Percentiles rank a stretch among this genome's conserved stretches.
Conservation (phyloP, 2,888 invertebrate genomes). For the Unio pictorum region DNA sequence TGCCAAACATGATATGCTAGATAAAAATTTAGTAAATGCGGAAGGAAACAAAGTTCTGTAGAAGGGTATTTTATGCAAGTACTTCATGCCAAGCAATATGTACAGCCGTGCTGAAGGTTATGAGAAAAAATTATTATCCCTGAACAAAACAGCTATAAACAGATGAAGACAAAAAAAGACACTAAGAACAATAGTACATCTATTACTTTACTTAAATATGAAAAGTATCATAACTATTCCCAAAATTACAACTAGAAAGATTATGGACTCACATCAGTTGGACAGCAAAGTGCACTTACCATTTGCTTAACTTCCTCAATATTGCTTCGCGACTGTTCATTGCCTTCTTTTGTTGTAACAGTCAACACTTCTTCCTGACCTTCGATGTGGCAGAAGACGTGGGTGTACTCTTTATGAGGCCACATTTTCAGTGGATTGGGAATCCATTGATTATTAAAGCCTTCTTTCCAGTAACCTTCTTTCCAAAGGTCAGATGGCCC, state of each 20-base stretch:
- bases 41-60: too few species aligned
- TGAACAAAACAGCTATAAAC: too few species aligned
- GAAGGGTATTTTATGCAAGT: too few species aligned
- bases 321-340: slow-evolving; percentile 51
- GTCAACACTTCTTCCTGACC: slow-evolving; percentile 45
- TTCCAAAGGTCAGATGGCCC: slow-evolving; percentile 8
- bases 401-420: slow-evolving; percentile 6
- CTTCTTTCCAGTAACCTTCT: background rate
- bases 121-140: too few species aligned
- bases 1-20: too few species aligned
- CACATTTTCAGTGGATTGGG: slow-evolving; percentile 16
- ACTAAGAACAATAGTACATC: too few species aligned
- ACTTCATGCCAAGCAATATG: too few species aligned
- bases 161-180: too few species aligned
- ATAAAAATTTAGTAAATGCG: too few species aligned
- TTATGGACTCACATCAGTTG: background rate
- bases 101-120: too few species aligned
- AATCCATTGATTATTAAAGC: background rate
- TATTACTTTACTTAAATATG: too few species aligned
- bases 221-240: background rate
- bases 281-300: slow-evolving; percentile 20
- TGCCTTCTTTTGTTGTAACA: slow-evolving; percentile 48
- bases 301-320: slow-evolving; percentile 38
- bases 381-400: slow-evolving; percentile 47
- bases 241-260: background rate